A percentile compares a stretch with the other conserved stretches of the same genome.
These are phyloP conservation scores for Pollenia amentaria DNA, from an alignment of 2,888 invertebrate genomes.

Conservation along the genomic window DNA sequence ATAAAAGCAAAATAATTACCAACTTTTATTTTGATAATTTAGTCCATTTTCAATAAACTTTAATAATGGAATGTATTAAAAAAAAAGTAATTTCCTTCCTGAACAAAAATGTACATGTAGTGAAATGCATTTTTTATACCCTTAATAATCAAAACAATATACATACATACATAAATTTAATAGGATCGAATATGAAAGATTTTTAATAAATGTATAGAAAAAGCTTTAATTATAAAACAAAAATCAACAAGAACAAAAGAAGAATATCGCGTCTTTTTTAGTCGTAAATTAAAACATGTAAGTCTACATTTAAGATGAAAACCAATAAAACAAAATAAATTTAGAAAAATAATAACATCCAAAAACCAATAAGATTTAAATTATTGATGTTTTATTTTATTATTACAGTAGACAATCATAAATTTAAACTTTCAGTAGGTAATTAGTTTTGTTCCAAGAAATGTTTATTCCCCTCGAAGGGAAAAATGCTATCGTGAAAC, in stretches of 20 bases:
- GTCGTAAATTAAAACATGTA: constrained; percentile 50
- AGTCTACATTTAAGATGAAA: constrained; percentile 56
- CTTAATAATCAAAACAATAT: constrained; percentile 44
- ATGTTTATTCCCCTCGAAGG: no score
- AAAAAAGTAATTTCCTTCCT: constrained; percentile 4
- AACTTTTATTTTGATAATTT: neutral
- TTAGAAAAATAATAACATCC: constrained; percentile 34
- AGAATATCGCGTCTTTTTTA: constrained; percentile 58
- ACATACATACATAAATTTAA: no score
- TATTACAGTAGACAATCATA: no score
- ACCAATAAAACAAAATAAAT: constrained; percentile 44
- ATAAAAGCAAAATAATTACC: constrained; percentile 4
- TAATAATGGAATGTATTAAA: neutral
- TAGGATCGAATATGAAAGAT: constrained; percentile 29
- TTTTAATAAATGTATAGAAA: constrained; percentile 60
- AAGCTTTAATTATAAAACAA: constrained; percentile 56
- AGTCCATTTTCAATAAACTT: neutral
- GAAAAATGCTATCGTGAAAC: no score
- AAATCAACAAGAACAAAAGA: constrained; percentile 2
- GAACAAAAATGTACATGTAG: constrained; percentile 12
- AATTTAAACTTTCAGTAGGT: no score
- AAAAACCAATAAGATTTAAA: neutral
- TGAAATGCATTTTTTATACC: constrained; percentile 61
- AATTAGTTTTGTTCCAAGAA: no score
- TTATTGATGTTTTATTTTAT: neutral